Percentiles rank a stretch among this genome's conserved stretches.
phyloP scores from a whole-genome alignment of 1,140 invertebrate species.

The Drosophila athabasca region DNA sequence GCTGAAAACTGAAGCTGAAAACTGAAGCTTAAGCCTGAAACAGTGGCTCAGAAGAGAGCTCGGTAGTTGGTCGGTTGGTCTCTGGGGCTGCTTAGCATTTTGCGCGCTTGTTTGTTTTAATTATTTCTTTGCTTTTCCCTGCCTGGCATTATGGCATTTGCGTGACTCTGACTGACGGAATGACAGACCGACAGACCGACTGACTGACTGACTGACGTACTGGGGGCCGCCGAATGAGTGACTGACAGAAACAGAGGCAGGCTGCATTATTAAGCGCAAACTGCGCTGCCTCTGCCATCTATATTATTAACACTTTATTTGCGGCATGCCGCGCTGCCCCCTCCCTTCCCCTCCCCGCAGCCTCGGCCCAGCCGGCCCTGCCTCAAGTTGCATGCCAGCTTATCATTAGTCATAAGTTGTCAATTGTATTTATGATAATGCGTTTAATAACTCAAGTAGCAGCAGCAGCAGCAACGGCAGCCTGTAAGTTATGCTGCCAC shows the following conservation, averaged over 20 bases:
- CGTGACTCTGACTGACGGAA: constrained; percentile 65
- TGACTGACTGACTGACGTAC: constrained; percentile 26
- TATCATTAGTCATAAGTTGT: constrained; percentile 82
- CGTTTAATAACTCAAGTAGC: constrained; percentile 80
- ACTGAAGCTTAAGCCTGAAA: constrained; percentile 11
- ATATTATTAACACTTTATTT: constrained; percentile 82
- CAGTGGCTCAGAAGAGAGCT: constrained; percentile 30
- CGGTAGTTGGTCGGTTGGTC: background rate
- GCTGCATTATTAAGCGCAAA: constrained; percentile 80
- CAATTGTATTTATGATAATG: constrained; percentile 82
- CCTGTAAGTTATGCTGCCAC: constrained; percentile 56
- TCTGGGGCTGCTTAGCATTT: constrained; percentile 70
- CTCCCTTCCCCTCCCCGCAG: background rate
- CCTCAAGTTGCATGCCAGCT: constrained; percentile 73
- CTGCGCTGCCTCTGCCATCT: constrained; percentile 74
- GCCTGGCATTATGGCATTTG: constrained; percentile 54
- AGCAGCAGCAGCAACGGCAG: constrained; percentile 22
- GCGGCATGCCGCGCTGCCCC: constrained; percentile 28
- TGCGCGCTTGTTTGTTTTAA: constrained; percentile 82
- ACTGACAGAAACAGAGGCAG: constrained; percentile 44
- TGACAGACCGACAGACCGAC: constrained; percentile 30
- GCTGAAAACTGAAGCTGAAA: constrained; percentile 17
- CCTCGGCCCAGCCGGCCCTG: background rate
- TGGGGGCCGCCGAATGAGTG: constrained; percentile 7
- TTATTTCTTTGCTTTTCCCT: constrained; percentile 78